phyloP scores from a whole-genome alignment of 2,888 invertebrate species.

The Piscicola geometra region DNA sequence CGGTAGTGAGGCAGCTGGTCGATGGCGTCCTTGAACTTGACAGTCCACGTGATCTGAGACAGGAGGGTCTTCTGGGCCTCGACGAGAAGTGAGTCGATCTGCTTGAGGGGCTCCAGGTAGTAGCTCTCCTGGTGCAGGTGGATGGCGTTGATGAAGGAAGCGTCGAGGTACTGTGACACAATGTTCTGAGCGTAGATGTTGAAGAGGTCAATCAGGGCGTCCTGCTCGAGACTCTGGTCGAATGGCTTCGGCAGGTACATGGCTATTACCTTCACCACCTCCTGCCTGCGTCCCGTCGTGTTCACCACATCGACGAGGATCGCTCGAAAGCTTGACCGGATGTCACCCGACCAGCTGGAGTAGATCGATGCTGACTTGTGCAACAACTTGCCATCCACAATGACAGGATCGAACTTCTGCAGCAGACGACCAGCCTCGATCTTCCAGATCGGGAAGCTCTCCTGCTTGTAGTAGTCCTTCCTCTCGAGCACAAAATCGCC shows the following conservation, averaged over 20 bases:
- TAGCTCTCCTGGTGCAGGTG: constrained; percentile 39
- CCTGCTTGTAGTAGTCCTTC: constrained; percentile 58
- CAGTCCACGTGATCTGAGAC: constrained; percentile 32
- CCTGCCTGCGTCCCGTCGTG: constrained; percentile 43
- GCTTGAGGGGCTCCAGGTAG: constrained; percentile 38
- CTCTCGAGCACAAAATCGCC: constrained; percentile 84
- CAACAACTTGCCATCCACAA: constrained; percentile 32
- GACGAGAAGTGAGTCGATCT: constrained; percentile 35
- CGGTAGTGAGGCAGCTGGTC: constrained; percentile 31
- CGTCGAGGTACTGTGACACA: constrained; percentile 52
- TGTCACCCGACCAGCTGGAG: constrained; percentile 51
- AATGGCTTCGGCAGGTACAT: constrained; percentile 49
- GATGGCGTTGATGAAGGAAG: constrained; percentile 48
- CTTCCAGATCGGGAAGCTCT: constrained; percentile 84
- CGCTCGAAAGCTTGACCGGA: constrained; percentile 48
- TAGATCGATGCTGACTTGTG: constrained; percentile 44
- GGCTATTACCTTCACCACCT: constrained; percentile 49
- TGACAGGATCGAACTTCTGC: constrained; percentile 65
- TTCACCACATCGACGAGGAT: constrained; percentile 46
- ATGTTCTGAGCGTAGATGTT: constrained; percentile 53
- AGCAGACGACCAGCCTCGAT: constrained; percentile 72
- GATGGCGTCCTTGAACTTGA: constrained; percentile 32
- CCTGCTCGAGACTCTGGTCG: constrained; percentile 32
- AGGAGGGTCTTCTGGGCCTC: constrained; percentile 27
- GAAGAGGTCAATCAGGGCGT: constrained; percentile 47